phyloP scores from a whole-genome alignment of 2,888 invertebrate species.

The Eumerus sabulonum region DNA sequence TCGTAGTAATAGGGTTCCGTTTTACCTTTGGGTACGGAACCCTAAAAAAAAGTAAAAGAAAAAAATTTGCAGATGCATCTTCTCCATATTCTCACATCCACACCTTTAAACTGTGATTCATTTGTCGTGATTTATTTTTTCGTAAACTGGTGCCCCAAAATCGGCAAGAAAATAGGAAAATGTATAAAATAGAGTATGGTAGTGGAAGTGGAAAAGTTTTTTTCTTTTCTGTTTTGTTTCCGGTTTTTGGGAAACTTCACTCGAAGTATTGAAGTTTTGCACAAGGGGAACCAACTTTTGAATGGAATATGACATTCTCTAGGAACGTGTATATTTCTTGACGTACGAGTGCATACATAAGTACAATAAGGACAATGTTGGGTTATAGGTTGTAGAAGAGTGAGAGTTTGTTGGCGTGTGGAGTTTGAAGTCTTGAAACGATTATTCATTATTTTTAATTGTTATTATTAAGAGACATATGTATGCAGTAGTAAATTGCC shows the following conservation, averaged over 20 bases:
- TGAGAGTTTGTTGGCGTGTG: not conserved
- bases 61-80: not conserved
- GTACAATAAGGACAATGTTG: constrained; percentile 4
- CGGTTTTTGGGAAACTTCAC: no score
- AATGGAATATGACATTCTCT: no score
- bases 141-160: not conserved
- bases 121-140: not conserved
- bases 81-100: not conserved
- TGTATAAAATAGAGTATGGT: not conserved
- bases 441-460: constrained; percentile 60
- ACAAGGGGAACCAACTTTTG: constrained; percentile 12
- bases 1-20: constrained; percentile 45
- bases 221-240: no score
- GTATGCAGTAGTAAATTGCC: not conserved
- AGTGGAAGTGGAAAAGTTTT: constrained; percentile 30
- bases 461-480: constrained; percentile 23
- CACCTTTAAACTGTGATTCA: not conserved
- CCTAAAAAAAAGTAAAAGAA: constrained; percentile 15
- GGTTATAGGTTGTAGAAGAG: constrained; percentile 1
- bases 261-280: constrained; percentile 20
- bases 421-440: constrained; percentile 1
- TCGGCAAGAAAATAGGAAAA: constrained; percentile 1
- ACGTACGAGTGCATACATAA: not conserved
- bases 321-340: not conserved
- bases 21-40: constrained; percentile 57